Conservation (phyloP, 2,888 invertebrate genomes). For the Hydraecia micacea region DNA sequence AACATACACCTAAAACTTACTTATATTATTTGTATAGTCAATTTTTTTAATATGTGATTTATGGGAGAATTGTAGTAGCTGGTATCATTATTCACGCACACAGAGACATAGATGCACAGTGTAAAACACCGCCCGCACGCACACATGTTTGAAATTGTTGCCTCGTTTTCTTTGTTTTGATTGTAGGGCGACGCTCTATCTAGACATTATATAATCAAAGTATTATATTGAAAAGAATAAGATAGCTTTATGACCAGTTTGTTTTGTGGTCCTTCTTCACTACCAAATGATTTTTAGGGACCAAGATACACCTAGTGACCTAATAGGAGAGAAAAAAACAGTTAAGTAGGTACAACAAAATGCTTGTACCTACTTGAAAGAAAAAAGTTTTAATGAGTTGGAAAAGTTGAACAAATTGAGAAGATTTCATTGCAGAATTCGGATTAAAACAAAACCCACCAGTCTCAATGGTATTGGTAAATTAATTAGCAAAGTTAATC, state of each 20-base stretch:
- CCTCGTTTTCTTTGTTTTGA: too few species aligned
- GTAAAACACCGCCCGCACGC: too few species aligned
- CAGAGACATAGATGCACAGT: too few species aligned
- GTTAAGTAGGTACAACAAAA: not conserved
- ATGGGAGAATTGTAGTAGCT: too few species aligned
- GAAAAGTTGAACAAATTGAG: constrained; percentile 7
- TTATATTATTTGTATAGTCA: too few species aligned
- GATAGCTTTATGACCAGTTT: not conserved
- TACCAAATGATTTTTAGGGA: constrained; percentile 1
- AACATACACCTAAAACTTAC: too few species aligned
- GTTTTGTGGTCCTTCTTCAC: not conserved
- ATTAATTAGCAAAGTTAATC: constrained; percentile 7
- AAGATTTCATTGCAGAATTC: not conserved
- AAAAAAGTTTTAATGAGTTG: constrained; percentile 10
- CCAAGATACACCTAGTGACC: not conserved
- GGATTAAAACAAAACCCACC: not conserved
- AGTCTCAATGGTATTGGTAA: constrained; percentile 1
- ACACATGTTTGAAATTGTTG: too few species aligned
- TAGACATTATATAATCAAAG: too few species aligned
- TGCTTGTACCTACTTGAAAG: not conserved
- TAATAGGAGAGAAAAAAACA: not conserved
- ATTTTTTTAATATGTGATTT: too few species aligned
- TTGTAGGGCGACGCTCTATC: too few species aligned
- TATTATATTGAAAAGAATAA: not conserved
- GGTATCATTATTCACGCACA: too few species aligned